A percentile compares a stretch with the other conserved stretches of the same genome.
Evolutionary conservation across 2,113 vertebrate genomes (phyloP).

Genomic region (Jaculus jaculus): DNA sequence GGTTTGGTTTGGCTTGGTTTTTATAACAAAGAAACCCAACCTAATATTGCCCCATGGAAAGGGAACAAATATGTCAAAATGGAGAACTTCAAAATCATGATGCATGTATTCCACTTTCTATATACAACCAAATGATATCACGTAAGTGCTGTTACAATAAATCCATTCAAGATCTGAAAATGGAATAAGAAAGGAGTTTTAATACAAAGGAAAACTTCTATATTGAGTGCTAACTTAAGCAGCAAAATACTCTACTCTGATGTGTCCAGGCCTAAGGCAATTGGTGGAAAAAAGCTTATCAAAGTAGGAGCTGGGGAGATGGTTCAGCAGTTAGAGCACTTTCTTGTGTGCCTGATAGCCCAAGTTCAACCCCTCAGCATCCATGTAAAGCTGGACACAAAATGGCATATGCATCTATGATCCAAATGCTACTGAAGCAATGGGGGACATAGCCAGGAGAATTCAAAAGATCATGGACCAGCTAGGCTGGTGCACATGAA

Average conservation of each 20-base stretch:
- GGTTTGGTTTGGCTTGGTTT: not conserved
- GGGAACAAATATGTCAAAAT: not conserved
- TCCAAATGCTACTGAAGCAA: too few relatives aligned
- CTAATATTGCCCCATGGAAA: constrained; percentile 29
- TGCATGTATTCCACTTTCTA: not conserved
- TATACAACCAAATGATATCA: constrained; percentile 13
- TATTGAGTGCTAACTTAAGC: not conserved
- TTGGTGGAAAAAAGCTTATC: not conserved
- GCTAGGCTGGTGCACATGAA: too few relatives aligned
- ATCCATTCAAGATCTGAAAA: constrained; percentile 24
- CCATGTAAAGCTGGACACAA: too few relatives aligned
- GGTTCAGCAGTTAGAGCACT: too few relatives aligned
- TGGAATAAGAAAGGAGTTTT: not conserved
- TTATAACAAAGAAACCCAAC: constrained; percentile 13
- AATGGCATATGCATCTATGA: too few relatives aligned
- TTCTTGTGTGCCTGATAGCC: too few relatives aligned
- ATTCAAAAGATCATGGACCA: too few relatives aligned
- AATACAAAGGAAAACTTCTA: not conserved
- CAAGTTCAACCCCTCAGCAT: too few relatives aligned
- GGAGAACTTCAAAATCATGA: not conserved
- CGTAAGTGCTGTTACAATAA: constrained; percentile 12
- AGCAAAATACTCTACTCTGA: not conserved
- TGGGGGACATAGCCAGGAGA: too few relatives aligned
- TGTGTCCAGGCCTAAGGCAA: not conserved
- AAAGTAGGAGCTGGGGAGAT: not conserved